phyloP scores from a whole-genome alignment of 2,113 vertebrate genomes.

The Erythrolamprus reginae region DNA sequence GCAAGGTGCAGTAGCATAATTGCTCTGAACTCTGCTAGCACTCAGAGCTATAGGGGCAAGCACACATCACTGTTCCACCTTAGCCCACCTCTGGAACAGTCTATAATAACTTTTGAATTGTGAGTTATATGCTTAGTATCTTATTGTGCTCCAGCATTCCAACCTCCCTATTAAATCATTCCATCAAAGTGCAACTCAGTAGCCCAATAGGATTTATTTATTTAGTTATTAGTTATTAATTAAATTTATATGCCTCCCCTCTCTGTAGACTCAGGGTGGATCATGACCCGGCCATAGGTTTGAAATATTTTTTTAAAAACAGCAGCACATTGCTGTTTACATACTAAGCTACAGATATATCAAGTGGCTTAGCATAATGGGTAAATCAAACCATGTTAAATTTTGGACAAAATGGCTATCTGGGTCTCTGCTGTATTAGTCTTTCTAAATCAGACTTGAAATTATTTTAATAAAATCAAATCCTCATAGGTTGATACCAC shows the following conservation, averaged over 20 bases:
- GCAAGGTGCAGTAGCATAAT: too few relatives aligned
- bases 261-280: too few relatives aligned
- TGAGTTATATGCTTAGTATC: neutral
- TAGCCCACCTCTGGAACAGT: too few relatives aligned
- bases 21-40: too few relatives aligned
- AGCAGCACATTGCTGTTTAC: neutral
- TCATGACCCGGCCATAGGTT: neutral
- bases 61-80: too few relatives aligned
- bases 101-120: neutral
- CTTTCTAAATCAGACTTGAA: neutral
- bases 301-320: neutral
- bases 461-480: neutral
- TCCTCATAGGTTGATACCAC: neutral
- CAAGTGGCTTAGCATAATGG: neutral
- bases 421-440: neutral
- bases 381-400: neutral
- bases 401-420: neutral
- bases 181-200: neutral
- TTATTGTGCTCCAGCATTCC: neutral
- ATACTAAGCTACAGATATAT: neutral
- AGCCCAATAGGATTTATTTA: too few relatives aligned
- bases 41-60: too few relatives aligned
- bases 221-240: too few relatives aligned
- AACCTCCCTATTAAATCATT: neutral
- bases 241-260: too few relatives aligned